Base-by-base conservation (phyloP, 2,888 invertebrate species). In the Drosophila nigritarsus region DNA sequence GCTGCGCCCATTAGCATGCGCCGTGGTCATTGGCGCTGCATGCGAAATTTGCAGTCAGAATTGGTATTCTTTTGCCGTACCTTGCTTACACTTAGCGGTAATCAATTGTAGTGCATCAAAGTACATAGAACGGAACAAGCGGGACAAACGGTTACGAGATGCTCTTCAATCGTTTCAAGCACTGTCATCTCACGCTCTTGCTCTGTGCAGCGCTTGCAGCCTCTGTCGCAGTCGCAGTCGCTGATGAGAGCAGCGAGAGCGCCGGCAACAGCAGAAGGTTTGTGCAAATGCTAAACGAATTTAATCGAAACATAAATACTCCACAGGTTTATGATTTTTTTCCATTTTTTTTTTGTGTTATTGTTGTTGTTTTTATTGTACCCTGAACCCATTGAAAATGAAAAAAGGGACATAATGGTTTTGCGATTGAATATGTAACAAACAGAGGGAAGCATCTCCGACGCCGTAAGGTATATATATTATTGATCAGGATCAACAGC, bases 1-100 rank as follows among this genome's bases (percentile, higher is more conserved):
- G 75, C 83, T 79, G 85, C 80, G 85, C 76, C 80, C 78, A 82
- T 76, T 83, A 85, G 84, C 88, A 89, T 75, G 80, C 62, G 67
- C n/a, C 50, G 49, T 45, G 54, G 65, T 61, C 53, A 30, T 56
- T 70, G 55, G 54, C 29, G 66, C 36, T 68, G 69, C 59, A 59
- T 55, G 38, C 49, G n/a, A 42, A 45, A 38, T 48, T 62, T 24
- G 29, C 45, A 4, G 24, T 8, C 15, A 54, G 32, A 61, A 51
- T 40, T 34, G 30, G 40, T 13, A 27, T 38, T 34, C 27, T 20
- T n/a, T 58, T 13, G 49, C 8, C 40, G 11, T 36, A 36, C 6
- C 20, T 61, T 20, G 30, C 32, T 49, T 36, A 24, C 8, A 24
- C 40, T 63, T 15, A 24, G 54, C 40, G 40, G 20, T 48, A 51